Base-by-base conservation (phyloP, 2,797 vertebrate species). In the Gambelia wislizenii region DNA sequence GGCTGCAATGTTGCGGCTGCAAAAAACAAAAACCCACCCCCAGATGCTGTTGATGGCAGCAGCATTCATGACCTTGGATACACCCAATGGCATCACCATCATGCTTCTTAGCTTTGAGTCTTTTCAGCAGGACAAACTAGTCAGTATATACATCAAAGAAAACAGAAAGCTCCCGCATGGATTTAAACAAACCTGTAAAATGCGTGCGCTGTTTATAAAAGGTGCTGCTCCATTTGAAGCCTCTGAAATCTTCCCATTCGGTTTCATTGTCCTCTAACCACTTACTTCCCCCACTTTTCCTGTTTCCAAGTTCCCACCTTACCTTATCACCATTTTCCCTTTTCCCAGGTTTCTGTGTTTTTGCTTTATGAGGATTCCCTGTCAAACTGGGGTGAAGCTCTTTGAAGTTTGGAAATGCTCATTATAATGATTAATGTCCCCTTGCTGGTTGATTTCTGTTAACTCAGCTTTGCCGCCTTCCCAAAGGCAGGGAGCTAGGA, bases 351-450 rank as follows among this genome's bases (percentile, higher is more conserved):
- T 27, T 47, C 20, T 56, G 56, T n/a, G 42, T 49, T 9, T 56
- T 30, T 30, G 39, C 22, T 7, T 16, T 56, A 70, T 47, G 67
- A 39, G 67, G 77, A 70, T 70, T 59, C 49, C 64, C 56, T 72
- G 47, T n/a, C 52, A 27, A 47, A 72, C 49, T 18, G 56, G n/a
- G 13, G 36, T 42, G 47, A 39, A 18, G 25, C 6, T 5, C 64
- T 72, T 81, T 59, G 67, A 87, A 81, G 77, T 72, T 74, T 72
- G 8, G 67, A 54, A 87, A 72, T 47, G 36, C 67, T 59, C n/a
- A 87, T 87, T 74, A 10, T 56, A 49, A 22, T 13, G 44, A 59
- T 72, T 44, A 74, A 81, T 74, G 77, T 13, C 75, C 44, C 14
- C 33, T 49, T 4, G 56, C 47, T 6, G 47, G 64, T 70, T 69